Percentiles rank a stretch among this genome's conserved stretches.
phyloP scores from a whole-genome alignment of 2,797 vertebrate genomes.

The Chelon labrosus region DNA sequence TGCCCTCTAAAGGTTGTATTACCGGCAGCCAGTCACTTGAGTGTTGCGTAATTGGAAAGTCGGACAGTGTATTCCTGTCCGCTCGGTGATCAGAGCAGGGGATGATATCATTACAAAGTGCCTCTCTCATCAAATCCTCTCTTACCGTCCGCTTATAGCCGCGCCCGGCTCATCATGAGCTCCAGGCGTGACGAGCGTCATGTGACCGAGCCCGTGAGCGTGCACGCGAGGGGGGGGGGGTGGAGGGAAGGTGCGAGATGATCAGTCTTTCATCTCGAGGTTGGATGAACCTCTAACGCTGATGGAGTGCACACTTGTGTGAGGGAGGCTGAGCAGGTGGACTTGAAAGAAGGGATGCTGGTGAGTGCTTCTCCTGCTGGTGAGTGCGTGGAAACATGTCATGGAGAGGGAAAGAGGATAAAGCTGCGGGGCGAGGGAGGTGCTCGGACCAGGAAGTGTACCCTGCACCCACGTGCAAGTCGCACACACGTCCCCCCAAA shows the following conservation, averaged over 20 bases:
- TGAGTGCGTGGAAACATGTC: neutral
- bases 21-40: slow-evolving; percentile 59
- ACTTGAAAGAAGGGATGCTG: slow-evolving; percentile 8
- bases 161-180: slow-evolving; percentile 44
- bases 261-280: slow-evolving; percentile 17
- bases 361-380: slow-evolving; percentile 10
- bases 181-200: slow-evolving; percentile 36
- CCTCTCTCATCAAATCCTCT: slow-evolving; percentile 75
- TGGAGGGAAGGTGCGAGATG: neutral
- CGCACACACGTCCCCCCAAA: slow-evolving; percentile 70
- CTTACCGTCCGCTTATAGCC: slow-evolving; percentile 47
- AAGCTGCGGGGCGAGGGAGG: neutral
- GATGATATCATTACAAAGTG: slow-evolving; percentile 76
- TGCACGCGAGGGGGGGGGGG: too few relatives aligned
- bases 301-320: neutral
- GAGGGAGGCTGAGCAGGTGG: slow-evolving; percentile 27
- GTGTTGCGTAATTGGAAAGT: slow-evolving; percentile 70
- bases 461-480: slow-evolving; percentile 55
- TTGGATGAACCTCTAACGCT: slow-evolving; percentile 15
- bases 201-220: slow-evolving; percentile 2
- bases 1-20: slow-evolving; percentile 69
- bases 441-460: too few relatives aligned
- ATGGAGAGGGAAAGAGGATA: neutral
- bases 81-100: slow-evolving; percentile 55
- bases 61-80: slow-evolving; percentile 53